Percentiles rank a stretch among this genome's conserved stretches.
Evolutionary conservation across 2,113 vertebrate species (phyloP).

Genomic region (Cynopterus brachyotis): DNA sequence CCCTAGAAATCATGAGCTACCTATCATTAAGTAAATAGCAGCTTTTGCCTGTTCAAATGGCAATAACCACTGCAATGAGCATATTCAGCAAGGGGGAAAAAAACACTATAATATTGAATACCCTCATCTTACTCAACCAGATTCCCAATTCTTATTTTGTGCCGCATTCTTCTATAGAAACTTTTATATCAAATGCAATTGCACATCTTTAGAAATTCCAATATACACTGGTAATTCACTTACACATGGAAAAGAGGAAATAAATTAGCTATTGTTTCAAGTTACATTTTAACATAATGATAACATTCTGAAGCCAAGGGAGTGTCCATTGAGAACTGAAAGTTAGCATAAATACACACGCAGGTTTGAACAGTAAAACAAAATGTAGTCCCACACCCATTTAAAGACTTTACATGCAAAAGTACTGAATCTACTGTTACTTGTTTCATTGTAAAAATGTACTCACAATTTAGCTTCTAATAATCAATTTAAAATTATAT

Average conservation of each 20-base stretch:
- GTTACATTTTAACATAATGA: conserved; percentile 40
- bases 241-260: neutral
- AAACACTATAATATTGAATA: neutral
- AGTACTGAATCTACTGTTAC: neutral
- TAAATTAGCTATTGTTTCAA: conserved; percentile 53
- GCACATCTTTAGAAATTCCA: neutral
- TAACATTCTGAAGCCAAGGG: conserved; percentile 34
- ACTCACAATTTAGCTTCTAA: neutral
- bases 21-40: neutral
- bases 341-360: neutral
- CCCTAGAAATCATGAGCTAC: neutral
- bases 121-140: neutral
- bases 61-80: neutral
- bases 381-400: neutral
- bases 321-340: neutral
- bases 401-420: conserved; percentile 3
- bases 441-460: conserved; percentile 54
- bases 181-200: neutral
- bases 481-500: conserved; percentile 16
- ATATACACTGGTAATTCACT: neutral
- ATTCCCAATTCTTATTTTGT: neutral
- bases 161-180: neutral
- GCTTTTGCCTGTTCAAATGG: neutral
- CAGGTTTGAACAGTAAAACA: neutral
- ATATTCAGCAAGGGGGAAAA: neutral